phyloP scores from a whole-genome alignment of 2,888 invertebrate species.

The Meta bourneti region DNA sequence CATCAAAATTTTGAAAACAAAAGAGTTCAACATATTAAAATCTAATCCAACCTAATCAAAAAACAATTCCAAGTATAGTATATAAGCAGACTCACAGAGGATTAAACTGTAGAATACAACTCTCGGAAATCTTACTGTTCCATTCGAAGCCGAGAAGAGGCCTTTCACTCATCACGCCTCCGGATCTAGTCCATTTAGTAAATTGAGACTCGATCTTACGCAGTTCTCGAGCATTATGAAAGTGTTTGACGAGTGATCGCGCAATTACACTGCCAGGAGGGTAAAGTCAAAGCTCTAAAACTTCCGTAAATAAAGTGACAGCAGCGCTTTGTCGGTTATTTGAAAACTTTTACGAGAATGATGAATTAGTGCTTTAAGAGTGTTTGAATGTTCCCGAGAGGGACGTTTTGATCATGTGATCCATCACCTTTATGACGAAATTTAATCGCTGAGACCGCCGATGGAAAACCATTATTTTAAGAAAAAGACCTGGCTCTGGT shows the following conservation, averaged over 20 bases:
- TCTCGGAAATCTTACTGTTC: no score
- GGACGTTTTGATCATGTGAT: conserved; percentile 40
- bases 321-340: conserved; percentile 41
- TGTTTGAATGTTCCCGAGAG: conserved; percentile 53
- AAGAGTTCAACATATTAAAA: no score
- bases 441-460: conserved; percentile 41
- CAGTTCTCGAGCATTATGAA: no score
- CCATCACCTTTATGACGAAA: conserved; percentile 68
- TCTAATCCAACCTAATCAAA: no score
- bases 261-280: conserved; percentile 35
- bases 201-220: no score
- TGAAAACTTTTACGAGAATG: conserved; percentile 38
- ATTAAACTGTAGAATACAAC: no score
- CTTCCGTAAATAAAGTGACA: conserved; percentile 57
- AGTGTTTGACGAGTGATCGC: not conserved
- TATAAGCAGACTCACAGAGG: no score
- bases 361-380: conserved; percentile 68
- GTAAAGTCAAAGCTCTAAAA: conserved; percentile 30
- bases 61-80: no score
- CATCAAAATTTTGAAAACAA: no score
- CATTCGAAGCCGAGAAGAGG: no score
- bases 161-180: no score
- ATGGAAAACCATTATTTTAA: conserved; percentile 30
- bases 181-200: no score
- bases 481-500: not conserved